A percentile compares a stretch with the other conserved stretches of the same genome.
Conservation (phyloP, 2,888 invertebrate genomes). For the Thalpophila matura region DNA sequence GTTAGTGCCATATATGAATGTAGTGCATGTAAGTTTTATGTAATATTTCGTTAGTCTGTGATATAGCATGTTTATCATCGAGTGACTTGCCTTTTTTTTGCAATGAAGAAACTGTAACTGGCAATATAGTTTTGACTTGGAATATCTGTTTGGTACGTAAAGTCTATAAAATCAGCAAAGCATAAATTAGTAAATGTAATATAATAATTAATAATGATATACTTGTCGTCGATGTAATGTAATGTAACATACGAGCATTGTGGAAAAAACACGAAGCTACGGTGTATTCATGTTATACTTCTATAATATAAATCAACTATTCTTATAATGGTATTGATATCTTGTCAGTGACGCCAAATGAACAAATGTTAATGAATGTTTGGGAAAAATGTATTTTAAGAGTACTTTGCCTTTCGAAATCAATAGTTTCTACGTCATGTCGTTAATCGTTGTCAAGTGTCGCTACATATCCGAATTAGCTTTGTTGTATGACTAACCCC, state of each 20-base stretch:
- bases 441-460: constrained; percentile 47
- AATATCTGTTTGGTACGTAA: constrained; percentile 56
- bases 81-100: constrained; percentile 80
- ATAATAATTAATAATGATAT: constrained; percentile 49
- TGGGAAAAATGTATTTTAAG: constrained; percentile 50
- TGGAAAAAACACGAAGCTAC: constrained; percentile 50
- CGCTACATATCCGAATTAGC: constrained; percentile 50
- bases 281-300: constrained; percentile 60
- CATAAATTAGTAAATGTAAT: constrained; percentile 56
- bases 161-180: constrained; percentile 47
- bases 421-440: constrained; percentile 36
- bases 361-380: constrained; percentile 54
- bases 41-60: constrained; percentile 89
- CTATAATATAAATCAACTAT: constrained; percentile 60
- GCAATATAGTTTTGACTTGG: constrained; percentile 56
- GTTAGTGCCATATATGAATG: constrained; percentile 87
- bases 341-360: constrained; percentile 61
- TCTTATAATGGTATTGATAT: constrained; percentile 60
- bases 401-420: constrained; percentile 58
- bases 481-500: constrained; percentile 39
- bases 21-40: constrained; percentile 82
- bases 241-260: constrained; percentile 52
- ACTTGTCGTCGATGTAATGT: constrained; percentile 41
- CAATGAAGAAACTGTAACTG: constrained; percentile 63
- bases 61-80: constrained; percentile 83